Evolutionary conservation across 2,113 vertebrate genomes (phyloP).

Genomic region (Corythoichthys intestinalis): DNA sequence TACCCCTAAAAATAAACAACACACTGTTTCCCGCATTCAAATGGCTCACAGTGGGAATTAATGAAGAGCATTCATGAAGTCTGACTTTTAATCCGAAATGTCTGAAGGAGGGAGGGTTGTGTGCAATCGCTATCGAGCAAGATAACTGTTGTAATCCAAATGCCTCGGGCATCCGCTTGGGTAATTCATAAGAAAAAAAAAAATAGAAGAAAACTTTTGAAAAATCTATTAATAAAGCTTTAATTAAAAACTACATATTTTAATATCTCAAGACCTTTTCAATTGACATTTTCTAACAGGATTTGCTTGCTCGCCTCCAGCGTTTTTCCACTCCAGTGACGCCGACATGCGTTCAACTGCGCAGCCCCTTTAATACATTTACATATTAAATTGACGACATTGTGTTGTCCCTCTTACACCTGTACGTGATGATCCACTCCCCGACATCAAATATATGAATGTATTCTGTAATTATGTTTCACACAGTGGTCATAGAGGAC

Average conservation of each 20-base stretch:
- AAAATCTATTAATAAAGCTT: slow-evolving; percentile 79
- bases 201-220: slow-evolving; percentile 52
- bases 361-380: slow-evolving; percentile 54
- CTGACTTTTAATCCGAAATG: slow-evolving; percentile 73
- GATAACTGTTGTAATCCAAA: slow-evolving; percentile 75
- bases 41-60: slow-evolving; percentile 60
- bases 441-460: background rate
- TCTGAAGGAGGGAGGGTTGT: slow-evolving; percentile 52
- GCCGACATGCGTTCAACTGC: slow-evolving; percentile 40
- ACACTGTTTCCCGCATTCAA: background rate
- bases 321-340: slow-evolving; percentile 56
- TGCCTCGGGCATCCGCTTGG: slow-evolving; percentile 68
- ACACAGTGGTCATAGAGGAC: background rate
- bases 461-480: background rate
- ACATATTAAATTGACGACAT: slow-evolving; percentile 25
- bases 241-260: slow-evolving; percentile 80
- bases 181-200: slow-evolving; percentile 75
- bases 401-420: slow-evolving; percentile 40
- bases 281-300: slow-evolving; percentile 74
- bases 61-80: slow-evolving; percentile 71
- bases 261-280: slow-evolving; percentile 76
- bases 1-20: slow-evolving; percentile 65
- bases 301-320: slow-evolving; percentile 70
- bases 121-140: slow-evolving; percentile 65
- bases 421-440: background rate